A percentile compares a stretch with the other conserved stretches of the same genome.
phyloP scores from a whole-genome alignment of 2,113 vertebrate species.

The Guaruba guarouba region DNA sequence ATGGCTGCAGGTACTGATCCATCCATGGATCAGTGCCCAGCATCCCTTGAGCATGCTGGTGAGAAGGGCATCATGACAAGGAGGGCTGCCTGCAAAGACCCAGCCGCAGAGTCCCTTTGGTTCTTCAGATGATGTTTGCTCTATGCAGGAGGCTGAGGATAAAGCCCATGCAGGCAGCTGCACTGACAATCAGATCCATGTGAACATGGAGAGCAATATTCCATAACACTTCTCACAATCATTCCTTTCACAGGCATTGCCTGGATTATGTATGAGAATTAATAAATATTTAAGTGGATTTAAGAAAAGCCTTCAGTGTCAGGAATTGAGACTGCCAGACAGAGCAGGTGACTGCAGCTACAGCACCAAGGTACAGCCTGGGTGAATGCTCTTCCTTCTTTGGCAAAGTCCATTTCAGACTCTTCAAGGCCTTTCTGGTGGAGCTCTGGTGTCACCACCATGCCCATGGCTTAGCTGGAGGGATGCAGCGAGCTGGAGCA shows the following conservation, averaged over 20 bases:
- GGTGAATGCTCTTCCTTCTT: background rate
- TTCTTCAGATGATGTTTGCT: background rate
- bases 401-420: rapidly evolving
- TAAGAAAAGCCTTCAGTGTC: background rate
- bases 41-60: rapidly evolving
- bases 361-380: rapidly evolving
- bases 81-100: background rate
- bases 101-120: rapidly evolving
- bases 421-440: background rate
- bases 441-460: rapidly evolving
- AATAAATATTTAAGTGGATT: background rate
- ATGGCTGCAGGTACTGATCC: background rate
- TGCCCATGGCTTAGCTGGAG: background rate
- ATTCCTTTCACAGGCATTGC: background rate
- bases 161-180: background rate
- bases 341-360: background rate
- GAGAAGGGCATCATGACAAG: background rate
- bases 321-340: background rate
- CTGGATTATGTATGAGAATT: background rate
- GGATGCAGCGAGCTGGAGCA: background rate
- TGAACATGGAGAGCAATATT: rapidly evolving
- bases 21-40: background rate
- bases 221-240: background rate
- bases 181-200: background rate
- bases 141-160: background rate